Evolutionary conservation across 2,797 vertebrate species (phyloP).

Genomic region (Pangasius djambal): DNA sequence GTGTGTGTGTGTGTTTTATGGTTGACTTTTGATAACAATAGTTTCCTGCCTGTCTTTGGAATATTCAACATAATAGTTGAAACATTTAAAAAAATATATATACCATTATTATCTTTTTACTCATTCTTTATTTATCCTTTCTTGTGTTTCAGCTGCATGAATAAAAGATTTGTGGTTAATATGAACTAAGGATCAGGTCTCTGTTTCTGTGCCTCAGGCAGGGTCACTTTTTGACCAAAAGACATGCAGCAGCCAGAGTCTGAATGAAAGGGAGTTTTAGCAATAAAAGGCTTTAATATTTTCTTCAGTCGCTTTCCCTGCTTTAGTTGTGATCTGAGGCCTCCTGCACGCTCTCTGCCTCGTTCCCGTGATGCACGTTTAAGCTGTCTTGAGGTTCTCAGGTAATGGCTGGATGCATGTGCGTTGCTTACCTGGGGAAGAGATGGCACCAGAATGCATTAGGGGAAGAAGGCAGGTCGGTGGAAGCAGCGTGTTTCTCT

Average conservation of each 20-base stretch:
- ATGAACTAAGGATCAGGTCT: background rate
- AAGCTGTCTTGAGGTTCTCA: background rate
- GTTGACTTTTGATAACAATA: background rate
- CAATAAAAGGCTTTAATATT: background rate
- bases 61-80: background rate
- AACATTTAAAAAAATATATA: background rate
- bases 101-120: background rate
- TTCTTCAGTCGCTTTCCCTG: background rate
- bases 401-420: too few relatives aligned
- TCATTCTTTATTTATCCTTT: background rate
- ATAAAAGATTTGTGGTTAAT: background rate
- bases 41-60: background rate
- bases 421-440: too few relatives aligned
- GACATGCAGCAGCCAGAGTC: background rate
- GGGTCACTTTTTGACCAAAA: background rate
- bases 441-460: too few relatives aligned
- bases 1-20: background rate
- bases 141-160: background rate
- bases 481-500: too few relatives aligned
- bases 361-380: background rate
- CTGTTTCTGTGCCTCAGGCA: background rate
- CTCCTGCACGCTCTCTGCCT: background rate
- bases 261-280: background rate
- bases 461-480: too few relatives aligned
- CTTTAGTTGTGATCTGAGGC: background rate